Percentiles rank a stretch among this genome's conserved stretches.
Evolutionary conservation across 2,113 vertebrate genomes (phyloP).

Genomic region (Ciconia maguari): DNA sequence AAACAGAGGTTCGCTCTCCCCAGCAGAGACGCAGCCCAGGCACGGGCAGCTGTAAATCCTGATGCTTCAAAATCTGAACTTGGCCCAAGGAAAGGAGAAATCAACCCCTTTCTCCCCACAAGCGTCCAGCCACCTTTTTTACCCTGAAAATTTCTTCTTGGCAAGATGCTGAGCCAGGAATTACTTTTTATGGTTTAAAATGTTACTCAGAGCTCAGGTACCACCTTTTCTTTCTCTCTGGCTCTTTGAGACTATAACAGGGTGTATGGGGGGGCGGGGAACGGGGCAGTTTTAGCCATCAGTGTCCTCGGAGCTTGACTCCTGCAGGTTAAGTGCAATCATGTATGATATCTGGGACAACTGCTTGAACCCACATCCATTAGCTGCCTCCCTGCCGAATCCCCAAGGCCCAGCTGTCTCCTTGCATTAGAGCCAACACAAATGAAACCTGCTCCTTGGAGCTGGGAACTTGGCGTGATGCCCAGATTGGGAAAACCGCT

Average conservation of each 20-base stretch:
- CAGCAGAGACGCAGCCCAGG: neutral
- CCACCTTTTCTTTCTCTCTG: neutral
- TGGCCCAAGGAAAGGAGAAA: neutral
- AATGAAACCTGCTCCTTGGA: constrained; percentile 3
- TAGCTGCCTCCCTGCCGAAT: constrained; percentile 49
- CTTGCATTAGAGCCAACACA: constrained; percentile 48
- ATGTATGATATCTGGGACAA: constrained; percentile 51
- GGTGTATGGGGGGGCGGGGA: neutral
- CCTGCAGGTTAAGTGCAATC: constrained; percentile 25
- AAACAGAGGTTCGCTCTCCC: neutral
- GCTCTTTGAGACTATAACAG: neutral
- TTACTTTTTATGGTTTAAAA: neutral
- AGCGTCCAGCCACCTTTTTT: neutral
- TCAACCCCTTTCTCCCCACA: neutral
- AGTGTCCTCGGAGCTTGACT: neutral
- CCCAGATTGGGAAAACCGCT: neutral
- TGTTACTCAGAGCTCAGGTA: neutral
- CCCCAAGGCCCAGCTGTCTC: constrained; percentile 61
- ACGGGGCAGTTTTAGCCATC: neutral
- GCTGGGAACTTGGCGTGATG: neutral
- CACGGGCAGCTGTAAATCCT: neutral
- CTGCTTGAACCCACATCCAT: constrained; percentile 64
- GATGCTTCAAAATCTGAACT: neutral
- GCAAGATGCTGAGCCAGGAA: neutral
- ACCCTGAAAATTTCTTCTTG: neutral